Conservation (phyloP, 2,888 invertebrate species). For the Protonemura montana region DNA sequence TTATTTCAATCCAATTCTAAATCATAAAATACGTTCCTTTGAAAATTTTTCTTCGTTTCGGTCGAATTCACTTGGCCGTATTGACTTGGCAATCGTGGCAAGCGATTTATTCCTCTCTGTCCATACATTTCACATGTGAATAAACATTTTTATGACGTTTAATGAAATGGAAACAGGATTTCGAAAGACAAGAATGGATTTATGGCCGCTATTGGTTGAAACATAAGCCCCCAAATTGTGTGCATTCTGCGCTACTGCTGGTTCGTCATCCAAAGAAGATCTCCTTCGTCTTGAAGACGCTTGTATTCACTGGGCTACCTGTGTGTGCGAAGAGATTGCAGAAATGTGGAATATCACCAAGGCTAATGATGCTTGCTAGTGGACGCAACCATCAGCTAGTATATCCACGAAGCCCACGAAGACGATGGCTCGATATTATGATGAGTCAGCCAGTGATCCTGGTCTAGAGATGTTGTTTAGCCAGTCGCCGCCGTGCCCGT, state of each 20-base stretch:
- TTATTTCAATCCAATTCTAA: background rate
- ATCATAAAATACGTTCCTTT: background rate
- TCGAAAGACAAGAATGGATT: conserved; percentile 2
- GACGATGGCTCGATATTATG: background rate
- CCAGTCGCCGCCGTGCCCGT: background rate
- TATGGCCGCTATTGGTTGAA: background rate
- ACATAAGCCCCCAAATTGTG: background rate
- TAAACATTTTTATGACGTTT: conserved; percentile 1
- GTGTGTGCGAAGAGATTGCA: background rate
- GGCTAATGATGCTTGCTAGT: background rate
- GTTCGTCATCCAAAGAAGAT: background rate
- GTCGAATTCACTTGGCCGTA: background rate
- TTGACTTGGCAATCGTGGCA: background rate
- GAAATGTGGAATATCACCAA: conserved; percentile 20
- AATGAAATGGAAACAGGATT: conserved; percentile 22
- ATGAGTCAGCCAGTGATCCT: background rate
- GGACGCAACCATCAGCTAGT: background rate
- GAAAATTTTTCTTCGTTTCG: background rate
- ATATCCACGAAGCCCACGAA: too few relatives aligned
- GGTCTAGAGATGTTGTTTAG: background rate
- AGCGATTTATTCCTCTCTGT: background rate
- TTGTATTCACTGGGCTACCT: background rate
- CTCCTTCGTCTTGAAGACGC: background rate
- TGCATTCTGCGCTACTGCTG: background rate
- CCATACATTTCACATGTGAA: conserved; percentile 1